Conservation (phyloP, 2,113 vertebrate genomes). For the Camelus bactrianus region DNA sequence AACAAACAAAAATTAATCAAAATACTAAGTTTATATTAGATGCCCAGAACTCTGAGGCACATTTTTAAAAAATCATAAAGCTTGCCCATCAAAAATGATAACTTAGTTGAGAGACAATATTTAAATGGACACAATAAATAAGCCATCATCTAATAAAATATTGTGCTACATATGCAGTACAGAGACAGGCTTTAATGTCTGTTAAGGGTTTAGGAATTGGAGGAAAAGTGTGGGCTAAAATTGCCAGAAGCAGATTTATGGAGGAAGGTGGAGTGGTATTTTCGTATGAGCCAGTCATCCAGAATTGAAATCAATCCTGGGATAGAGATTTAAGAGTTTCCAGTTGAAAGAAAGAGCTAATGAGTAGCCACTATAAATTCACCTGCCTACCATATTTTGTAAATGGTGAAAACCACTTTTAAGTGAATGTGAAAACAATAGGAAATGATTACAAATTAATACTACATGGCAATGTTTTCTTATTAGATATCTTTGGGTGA, state of each 20-base stretch:
- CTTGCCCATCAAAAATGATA: not conserved
- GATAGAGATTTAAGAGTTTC: not conserved
- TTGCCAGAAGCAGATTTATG: not conserved
- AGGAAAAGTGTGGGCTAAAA: not conserved
- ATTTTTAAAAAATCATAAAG: not conserved
- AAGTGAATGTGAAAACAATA: not conserved
- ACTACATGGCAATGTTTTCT: not conserved
- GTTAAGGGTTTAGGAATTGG: not conserved
- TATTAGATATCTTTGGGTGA: not conserved
- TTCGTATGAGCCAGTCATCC: not conserved
- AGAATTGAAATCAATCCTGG: not conserved
- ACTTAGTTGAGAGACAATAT: conserved; percentile 2
- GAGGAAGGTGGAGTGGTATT: not conserved
- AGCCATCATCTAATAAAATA: conserved; percentile 7
- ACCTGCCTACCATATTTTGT: not conserved
- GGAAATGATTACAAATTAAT: not conserved
- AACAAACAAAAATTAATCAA: not conserved
- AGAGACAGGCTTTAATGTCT: not conserved
- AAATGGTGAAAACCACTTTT: not conserved
- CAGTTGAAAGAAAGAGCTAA: not conserved
- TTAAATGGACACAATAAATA: not conserved
- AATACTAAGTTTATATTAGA: not conserved
- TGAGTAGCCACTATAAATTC: not conserved
- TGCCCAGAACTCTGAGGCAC: not conserved
- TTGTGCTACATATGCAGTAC: not conserved